Evolutionary conservation across 2,888 invertebrate genomes (phyloP).

Genomic region (Melanophora roralis): DNA sequence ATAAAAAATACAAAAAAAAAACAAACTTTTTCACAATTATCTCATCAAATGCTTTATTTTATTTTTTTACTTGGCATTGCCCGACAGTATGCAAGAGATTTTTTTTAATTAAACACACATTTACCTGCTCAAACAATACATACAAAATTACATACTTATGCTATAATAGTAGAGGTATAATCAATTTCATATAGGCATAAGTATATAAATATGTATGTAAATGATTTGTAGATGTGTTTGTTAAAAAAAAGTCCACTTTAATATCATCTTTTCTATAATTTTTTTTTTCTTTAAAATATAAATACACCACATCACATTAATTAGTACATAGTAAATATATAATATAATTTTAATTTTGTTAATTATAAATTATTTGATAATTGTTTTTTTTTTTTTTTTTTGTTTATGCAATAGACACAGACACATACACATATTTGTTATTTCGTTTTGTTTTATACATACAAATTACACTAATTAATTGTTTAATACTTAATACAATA

Average conservation of each 20-base stretch:
- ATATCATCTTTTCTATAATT: conserved; percentile 64
- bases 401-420: conserved; percentile 74
- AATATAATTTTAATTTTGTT: conserved; percentile 69
- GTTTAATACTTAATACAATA: conserved; percentile 58
- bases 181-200: background rate
- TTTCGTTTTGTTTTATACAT: conserved; percentile 68
- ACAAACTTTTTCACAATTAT: conserved; percentile 69
- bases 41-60: conserved; percentile 69
- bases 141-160: background rate
- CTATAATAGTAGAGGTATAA: background rate
- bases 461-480: conserved; percentile 74
- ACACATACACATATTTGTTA: conserved; percentile 68
- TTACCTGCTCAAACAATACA: conserved; percentile 2
- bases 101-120: conserved; percentile 31
- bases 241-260: conserved; percentile 41
- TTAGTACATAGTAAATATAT: conserved; percentile 67
- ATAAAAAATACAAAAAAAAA: background rate
- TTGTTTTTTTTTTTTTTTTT: conserved; percentile 55
- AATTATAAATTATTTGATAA: conserved; percentile 66
- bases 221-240: conserved; percentile 4
- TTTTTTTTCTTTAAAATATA: conserved; percentile 73
- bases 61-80: conserved; percentile 60
- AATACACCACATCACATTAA: conserved; percentile 75
- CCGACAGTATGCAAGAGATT: conserved; percentile 45
- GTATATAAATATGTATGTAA: background rate